These are phyloP conservation scores for Cryptocephalus moraei DNA, from an alignment of 2,888 invertebrate species.

Conservation along the genomic window DNA sequence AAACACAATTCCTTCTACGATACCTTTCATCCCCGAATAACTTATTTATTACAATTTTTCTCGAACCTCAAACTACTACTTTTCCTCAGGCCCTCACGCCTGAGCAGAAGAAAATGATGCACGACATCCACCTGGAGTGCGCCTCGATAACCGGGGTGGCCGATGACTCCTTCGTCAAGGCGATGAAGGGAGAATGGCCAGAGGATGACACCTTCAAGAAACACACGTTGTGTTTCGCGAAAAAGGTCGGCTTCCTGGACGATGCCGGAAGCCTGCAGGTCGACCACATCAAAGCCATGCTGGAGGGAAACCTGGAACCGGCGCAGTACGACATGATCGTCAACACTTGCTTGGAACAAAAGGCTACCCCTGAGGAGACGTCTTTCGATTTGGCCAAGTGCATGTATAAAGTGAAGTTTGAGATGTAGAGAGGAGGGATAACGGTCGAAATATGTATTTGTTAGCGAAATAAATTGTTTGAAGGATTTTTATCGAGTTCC, in stretches of 20 bases:
- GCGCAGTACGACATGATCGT: constrained; percentile 1
- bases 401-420: not conserved
- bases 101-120: not conserved
- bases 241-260: not conserved
- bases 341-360: not conserved
- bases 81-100: constrained; percentile 3
- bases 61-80: too few relatives aligned
- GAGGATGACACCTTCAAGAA: constrained; percentile 4
- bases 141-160: constrained; percentile 1
- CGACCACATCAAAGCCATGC: not conserved
- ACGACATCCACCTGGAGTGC: constrained; percentile 1
- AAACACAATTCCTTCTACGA: too few relatives aligned
- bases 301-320: not conserved
- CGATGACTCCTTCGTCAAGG: constrained; percentile 1
- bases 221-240: constrained; percentile 3
- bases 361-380: constrained; percentile 2
- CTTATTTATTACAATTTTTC: too few relatives aligned
- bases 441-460: too few relatives aligned
- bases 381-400: constrained; percentile 3
- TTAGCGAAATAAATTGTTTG: too few relatives aligned
- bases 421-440: not conserved
- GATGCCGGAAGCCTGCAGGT: not conserved
- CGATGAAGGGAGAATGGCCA: constrained; percentile 4
- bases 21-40: too few relatives aligned
- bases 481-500: too few relatives aligned